Evolutionary conservation across 2,888 invertebrate species (phyloP).

Genomic region (Trypoxylon attenuatum): DNA sequence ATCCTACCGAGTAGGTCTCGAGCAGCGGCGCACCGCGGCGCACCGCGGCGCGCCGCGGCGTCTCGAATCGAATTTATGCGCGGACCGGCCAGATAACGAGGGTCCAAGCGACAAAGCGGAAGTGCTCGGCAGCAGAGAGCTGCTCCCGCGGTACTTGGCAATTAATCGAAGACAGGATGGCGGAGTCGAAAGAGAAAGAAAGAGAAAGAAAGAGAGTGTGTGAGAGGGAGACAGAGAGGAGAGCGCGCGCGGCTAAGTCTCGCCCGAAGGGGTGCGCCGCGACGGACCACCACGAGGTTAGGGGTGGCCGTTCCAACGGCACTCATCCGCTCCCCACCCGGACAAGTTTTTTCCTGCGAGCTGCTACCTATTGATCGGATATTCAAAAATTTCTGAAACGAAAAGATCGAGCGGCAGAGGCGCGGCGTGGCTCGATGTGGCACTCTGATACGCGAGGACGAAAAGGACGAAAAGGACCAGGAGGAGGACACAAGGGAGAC

Average conservation of each 20-base stretch:
- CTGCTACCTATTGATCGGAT: conserved; percentile 70
- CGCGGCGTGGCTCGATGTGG: too few species aligned
- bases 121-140: not conserved
- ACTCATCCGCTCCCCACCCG: conserved; percentile 57
- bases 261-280: conserved; percentile 44
- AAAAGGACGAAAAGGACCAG: not conserved
- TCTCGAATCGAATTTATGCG: not conserved
- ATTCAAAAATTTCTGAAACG: conserved; percentile 71
- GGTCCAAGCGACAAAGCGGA: not conserved
- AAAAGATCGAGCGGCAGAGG: conserved; percentile 37
- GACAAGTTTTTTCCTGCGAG: conserved; percentile 57
- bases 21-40: too few species aligned
- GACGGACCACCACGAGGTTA: conserved; percentile 33
- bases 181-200: conserved; percentile 3
- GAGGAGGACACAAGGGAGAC: not conserved
- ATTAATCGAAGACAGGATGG: conserved; percentile 38
- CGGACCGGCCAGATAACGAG: not conserved
- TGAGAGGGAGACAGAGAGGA: too few species aligned
- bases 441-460: not conserved
- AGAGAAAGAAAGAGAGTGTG: too few species aligned
- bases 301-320: conserved; percentile 43
- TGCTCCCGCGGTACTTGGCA: conserved; percentile 8
- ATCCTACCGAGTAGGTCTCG: not conserved
- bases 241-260: conserved; percentile 45
- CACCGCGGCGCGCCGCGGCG: too few species aligned